phyloP scores from a whole-genome alignment of 2,888 invertebrate genomes.

The Tanytarsus gracilentus region DNA sequence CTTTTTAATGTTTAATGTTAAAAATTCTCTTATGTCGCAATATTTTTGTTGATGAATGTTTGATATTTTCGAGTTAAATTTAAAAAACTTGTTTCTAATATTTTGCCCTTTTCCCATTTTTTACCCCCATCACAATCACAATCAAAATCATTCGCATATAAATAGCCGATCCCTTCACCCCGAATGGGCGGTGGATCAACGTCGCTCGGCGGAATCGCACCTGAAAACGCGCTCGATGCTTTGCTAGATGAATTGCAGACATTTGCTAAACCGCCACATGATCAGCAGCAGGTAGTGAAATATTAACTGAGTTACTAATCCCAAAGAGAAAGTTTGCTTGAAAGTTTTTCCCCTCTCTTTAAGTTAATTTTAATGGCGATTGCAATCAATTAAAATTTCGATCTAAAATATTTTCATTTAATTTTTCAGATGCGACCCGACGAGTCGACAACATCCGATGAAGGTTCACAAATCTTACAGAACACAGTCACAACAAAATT shows the following conservation, averaged over 20 bases:
- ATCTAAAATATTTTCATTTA: neutral
- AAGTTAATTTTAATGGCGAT: neutral
- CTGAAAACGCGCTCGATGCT: constrained; percentile 97
- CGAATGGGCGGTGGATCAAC: neutral
- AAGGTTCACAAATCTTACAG: constrained; percentile 42
- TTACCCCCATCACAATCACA: neutral
- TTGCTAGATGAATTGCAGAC: constrained; percentile 88
- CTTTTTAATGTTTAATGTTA: too few species aligned
- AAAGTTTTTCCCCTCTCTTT: neutral
- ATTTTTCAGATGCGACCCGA: constrained; percentile 39
- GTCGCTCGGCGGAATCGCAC: constrained; percentile 36
- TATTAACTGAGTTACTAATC: neutral
- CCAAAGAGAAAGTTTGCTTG: neutral
- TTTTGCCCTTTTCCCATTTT: neutral
- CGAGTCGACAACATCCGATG: constrained; percentile 44
- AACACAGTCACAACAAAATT: constrained; percentile 44
- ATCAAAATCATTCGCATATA: constrained; percentile 21
- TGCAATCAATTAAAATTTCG: neutral
- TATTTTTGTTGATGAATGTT: too few species aligned
- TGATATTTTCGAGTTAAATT: too few species aligned
- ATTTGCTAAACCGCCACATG: constrained; percentile 60
- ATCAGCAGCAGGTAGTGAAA: constrained; percentile 4
- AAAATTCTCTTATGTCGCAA: too few species aligned
- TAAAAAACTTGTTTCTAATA: neutral
- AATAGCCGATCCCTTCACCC: constrained; percentile 13